Percentiles rank a stretch among this genome's conserved stretches.
Evolutionary conservation across 2,113 vertebrate species (phyloP).

Genomic region (Pogonocichla stellata): DNA sequence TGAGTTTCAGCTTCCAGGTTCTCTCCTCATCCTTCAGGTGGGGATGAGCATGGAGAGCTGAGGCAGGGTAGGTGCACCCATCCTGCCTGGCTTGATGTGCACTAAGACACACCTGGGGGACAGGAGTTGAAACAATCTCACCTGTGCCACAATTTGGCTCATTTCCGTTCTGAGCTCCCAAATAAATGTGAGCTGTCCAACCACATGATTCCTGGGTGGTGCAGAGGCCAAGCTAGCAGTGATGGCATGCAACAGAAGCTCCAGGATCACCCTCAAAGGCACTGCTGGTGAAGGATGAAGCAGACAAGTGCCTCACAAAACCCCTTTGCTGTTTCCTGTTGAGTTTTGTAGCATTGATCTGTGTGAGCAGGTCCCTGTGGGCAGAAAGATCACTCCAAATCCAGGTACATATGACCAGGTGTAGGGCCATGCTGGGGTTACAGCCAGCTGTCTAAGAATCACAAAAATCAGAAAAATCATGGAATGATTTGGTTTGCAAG

Average conservation of each 20-base stretch:
- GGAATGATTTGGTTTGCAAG: not conserved
- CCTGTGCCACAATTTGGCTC: accelerated
- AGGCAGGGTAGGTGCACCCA: too few species aligned
- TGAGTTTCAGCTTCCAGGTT: accelerated
- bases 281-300: not conserved
- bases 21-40: accelerated
- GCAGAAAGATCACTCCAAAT: not conserved
- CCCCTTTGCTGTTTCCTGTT: accelerated
- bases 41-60: not conserved
- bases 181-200: not conserved
- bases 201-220: accelerated
- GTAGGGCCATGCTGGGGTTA: accelerated
- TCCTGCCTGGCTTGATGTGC: too few species aligned
- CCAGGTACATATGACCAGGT: not conserved
- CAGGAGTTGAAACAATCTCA: too few species aligned
- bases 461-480: not conserved
- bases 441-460: not conserved
- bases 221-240: not conserved
- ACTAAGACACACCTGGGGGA: not conserved
- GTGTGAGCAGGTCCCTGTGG: not conserved
- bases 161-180: not conserved
- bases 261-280: not conserved
- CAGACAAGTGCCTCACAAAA: not conserved
- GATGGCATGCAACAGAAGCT: not conserved
- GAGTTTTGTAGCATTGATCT: not conserved